A percentile compares a stretch with the other conserved stretches of the same genome.
phyloP scores from a whole-genome alignment of 2,888 invertebrate genomes.

The Melanostoma mellinum region DNA sequence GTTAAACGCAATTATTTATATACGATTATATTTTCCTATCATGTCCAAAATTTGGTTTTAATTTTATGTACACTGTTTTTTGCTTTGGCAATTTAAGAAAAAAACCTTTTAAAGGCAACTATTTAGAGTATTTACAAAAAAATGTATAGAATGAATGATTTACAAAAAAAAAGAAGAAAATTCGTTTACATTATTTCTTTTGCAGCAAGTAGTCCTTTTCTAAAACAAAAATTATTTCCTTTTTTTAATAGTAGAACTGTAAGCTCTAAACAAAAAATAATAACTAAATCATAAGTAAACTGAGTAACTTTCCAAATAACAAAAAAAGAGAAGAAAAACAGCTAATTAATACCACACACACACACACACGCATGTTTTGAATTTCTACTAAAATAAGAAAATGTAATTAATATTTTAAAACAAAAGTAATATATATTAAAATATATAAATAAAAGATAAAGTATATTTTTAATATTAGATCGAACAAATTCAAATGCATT shows the following conservation, averaged over 20 bases:
- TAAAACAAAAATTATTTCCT: constrained; percentile 30
- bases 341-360: constrained; percentile 27
- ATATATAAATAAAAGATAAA: constrained; percentile 33
- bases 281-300: constrained; percentile 49
- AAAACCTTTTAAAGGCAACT: constrained; percentile 59
- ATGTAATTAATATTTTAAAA: constrained; percentile 49
- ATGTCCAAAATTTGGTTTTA: constrained; percentile 20
- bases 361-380: not conserved
- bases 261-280: constrained; percentile 53
- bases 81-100: constrained; percentile 40
- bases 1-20: constrained; percentile 57
- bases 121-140: constrained; percentile 24
- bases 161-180: constrained; percentile 42
- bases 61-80: constrained; percentile 17
- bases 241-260: constrained; percentile 29
- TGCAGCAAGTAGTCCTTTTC: constrained; percentile 16
- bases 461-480: constrained; percentile 71
- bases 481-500: constrained; percentile 59
- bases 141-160: constrained; percentile 46
- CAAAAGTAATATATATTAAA: constrained; percentile 28
- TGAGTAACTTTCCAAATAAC: constrained; percentile 61
- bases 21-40: constrained; percentile 26
- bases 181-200: constrained; percentile 37
- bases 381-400: constrained; percentile 44
- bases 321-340: constrained; percentile 25